Percentiles rank a stretch among this genome's conserved stretches.
Evolutionary conservation across 2,888 invertebrate genomes (phyloP).

Genomic region (Epirrhoe alternata): DNA sequence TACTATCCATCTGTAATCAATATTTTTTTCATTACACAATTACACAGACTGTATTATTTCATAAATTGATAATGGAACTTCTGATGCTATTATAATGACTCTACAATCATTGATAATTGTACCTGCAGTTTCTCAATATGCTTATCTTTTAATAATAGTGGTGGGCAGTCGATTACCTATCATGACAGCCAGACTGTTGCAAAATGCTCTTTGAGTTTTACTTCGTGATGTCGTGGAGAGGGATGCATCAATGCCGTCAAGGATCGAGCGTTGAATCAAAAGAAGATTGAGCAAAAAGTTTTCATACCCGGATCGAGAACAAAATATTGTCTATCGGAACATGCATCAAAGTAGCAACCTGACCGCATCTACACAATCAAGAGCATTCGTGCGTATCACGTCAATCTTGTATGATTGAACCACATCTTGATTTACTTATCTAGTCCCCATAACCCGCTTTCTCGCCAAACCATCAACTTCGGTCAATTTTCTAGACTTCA

Average conservation of each 20-base stretch:
- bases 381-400: constrained; percentile 9
- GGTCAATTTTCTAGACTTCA: constrained; percentile 51
- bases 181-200: constrained; percentile 22
- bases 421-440: constrained; percentile 34
- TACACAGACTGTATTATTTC: neutral
- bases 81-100: constrained; percentile 7
- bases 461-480: constrained; percentile 55
- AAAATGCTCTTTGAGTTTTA: constrained; percentile 25
- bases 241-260: too few relatives aligned
- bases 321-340: neutral
- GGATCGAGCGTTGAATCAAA: too few relatives aligned
- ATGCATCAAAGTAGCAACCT: neutral
- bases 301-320: neutral
- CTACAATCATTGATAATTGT: constrained; percentile 12
- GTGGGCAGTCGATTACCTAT: constrained; percentile 17
- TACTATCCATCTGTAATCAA: neutral
- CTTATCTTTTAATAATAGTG: constrained; percentile 26
- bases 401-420: constrained; percentile 10
- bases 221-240: too few relatives aligned
- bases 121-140: constrained; percentile 11
- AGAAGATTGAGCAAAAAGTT: too few relatives aligned
- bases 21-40: neutral
- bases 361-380: constrained; percentile 10
- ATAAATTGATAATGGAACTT: constrained; percentile 8
- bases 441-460: constrained; percentile 60